These are phyloP conservation scores for Fratercula arctica DNA, from an alignment of 2,797 vertebrate species.

Conservation along the genomic window DNA sequence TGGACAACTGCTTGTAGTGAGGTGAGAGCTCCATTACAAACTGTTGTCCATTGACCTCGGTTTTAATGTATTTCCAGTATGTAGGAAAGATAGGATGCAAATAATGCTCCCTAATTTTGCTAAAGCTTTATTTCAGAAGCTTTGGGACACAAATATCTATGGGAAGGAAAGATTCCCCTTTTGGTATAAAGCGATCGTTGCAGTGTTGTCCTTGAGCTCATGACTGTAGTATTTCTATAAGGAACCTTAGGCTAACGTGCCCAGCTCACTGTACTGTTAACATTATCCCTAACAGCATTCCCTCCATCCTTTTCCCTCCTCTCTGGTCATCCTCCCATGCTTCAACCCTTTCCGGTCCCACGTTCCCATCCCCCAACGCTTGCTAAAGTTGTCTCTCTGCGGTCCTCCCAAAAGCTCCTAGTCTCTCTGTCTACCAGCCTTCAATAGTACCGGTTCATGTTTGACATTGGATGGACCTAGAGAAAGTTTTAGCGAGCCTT, in stretches of 20 bases:
- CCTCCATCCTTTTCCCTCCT: neutral
- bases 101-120: neutral
- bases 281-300: fast-evolving
- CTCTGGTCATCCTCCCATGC: neutral
- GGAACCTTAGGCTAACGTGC: neutral
- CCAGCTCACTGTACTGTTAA: neutral
- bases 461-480: neutral
- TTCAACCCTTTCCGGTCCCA: neutral
- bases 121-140: neutral
- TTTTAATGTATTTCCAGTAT: neutral
- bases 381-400: neutral
- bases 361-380: neutral
- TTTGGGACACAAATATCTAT: neutral
- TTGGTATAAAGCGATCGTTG: neutral
- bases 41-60: neutral
- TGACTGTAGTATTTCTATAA: neutral
- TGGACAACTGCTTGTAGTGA: neutral
- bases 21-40: neutral
- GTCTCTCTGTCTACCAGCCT: neutral
- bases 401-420: neutral
- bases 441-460: neutral
- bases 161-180: neutral
- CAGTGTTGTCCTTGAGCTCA: neutral
- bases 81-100: neutral
- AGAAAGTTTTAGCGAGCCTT: neutral